A percentile compares a stretch with the other conserved stretches of the same genome.
Evolutionary conservation across 1,140 invertebrate genomes (phyloP).

Genomic region (Wasmannia auropunctata): DNA sequence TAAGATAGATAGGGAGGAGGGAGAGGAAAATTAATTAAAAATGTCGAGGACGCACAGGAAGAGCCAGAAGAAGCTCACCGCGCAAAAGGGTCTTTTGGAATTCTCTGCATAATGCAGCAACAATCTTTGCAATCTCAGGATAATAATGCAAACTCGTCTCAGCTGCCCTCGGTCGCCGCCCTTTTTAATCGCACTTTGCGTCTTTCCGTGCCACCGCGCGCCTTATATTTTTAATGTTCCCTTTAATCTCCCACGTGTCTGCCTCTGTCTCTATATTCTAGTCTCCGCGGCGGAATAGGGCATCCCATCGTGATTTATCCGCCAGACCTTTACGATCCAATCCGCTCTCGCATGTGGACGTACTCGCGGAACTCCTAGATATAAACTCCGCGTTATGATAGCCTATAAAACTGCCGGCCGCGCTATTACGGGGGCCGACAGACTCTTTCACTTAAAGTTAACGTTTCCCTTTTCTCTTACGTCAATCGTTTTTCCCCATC

Average conservation of each 20-base stretch:
- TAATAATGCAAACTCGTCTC: constrained; percentile 5
- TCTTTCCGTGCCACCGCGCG: constrained; percentile 63
- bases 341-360: background rate
- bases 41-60: background rate
- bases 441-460: constrained; percentile 1
- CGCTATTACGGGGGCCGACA: background rate
- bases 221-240: constrained; percentile 49
- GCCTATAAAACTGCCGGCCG: constrained; percentile 40
- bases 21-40: constrained; percentile 33
- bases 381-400: constrained; percentile 38
- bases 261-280: background rate
- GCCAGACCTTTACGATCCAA: constrained; percentile 46
- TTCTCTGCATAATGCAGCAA: constrained; percentile 20
- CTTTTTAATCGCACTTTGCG: constrained; percentile 48
- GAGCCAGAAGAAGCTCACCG: background rate
- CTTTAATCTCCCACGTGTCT: constrained; percentile 26
- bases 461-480: background rate
- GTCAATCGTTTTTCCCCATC: background rate
- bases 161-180: background rate
- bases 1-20: background rate
- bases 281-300: background rate
- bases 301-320: constrained; percentile 43
- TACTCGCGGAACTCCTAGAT: constrained; percentile 3
- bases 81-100: background rate
- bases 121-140: constrained; percentile 16